A percentile compares a stretch with the other conserved stretches of the same genome.
phyloP scores from a whole-genome alignment of 2,888 invertebrate genomes.

The Gasteruption jaculator region DNA sequence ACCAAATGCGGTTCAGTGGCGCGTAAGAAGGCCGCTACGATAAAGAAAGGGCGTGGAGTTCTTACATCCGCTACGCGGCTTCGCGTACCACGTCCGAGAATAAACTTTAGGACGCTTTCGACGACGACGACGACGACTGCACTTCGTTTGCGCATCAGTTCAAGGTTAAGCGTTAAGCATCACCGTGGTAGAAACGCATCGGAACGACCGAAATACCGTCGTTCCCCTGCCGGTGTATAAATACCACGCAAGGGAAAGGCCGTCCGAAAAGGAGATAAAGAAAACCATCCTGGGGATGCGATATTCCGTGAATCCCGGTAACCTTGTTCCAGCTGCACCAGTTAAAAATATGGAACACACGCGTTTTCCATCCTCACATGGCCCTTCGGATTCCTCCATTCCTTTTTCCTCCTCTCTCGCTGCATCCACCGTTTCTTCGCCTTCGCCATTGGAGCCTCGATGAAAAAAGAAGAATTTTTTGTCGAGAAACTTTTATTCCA shows the following conservation, averaged over 20 bases:
- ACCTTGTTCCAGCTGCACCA: slow-evolving; percentile 27
- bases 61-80: slow-evolving; percentile 11
- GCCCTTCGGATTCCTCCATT: neutral
- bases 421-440: too few species aligned
- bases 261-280: slow-evolving; percentile 12
- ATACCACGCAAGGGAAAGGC: slow-evolving; percentile 28
- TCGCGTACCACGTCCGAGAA: slow-evolving; percentile 9
- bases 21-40: neutral
- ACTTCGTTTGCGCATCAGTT: slow-evolving; percentile 45
- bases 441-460: too few species aligned
- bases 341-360: slow-evolving; percentile 16
- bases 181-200: slow-evolving; percentile 25
- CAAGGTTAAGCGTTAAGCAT: slow-evolving; percentile 43
- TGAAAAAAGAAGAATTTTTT: too few species aligned
- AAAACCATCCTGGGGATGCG: slow-evolving; percentile 12
- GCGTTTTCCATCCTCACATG: slow-evolving; percentile 6
- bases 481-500: too few species aligned
- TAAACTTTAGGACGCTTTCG: too few species aligned
- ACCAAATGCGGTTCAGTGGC: too few species aligned
- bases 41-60: slow-evolving; percentile 11
- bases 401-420: neutral
- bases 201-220: slow-evolving; percentile 41
- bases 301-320: slow-evolving; percentile 28
- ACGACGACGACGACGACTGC: too few species aligned
- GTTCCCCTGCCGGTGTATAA: slow-evolving; percentile 38